Conservation (phyloP, 2,888 invertebrate genomes). For the Heteromurus nitidus region DNA sequence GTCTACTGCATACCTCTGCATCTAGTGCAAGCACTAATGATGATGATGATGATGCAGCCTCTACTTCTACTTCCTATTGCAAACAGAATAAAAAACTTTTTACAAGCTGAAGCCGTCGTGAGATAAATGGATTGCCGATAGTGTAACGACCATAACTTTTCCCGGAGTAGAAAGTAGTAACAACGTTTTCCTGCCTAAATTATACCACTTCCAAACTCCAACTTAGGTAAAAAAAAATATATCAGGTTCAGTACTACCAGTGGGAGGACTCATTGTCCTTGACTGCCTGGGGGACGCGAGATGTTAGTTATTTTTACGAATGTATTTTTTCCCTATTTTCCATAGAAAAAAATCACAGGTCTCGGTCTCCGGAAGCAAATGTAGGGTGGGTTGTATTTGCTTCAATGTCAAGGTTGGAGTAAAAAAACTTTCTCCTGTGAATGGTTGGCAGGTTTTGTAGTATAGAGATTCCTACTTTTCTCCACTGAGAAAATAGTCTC, state of each 20-base stretch:
- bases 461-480: slow-evolving; percentile 18
- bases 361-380: slow-evolving; percentile 7
- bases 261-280: slow-evolving; percentile 43
- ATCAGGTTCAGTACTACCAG: background rate
- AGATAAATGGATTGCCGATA: slow-evolving; percentile 35
- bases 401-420: slow-evolving; percentile 54
- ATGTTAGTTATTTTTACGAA: slow-evolving; percentile 19
- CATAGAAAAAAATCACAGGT: slow-evolving; percentile 28
- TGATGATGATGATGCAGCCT: slow-evolving; percentile 52
- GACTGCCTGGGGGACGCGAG: slow-evolving; percentile 24
- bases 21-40: background rate
- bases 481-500: background rate
- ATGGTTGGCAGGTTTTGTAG: too few species aligned
- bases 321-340: background rate
- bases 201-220: slow-evolving; percentile 11
- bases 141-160: slow-evolving; percentile 37
- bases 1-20: background rate
- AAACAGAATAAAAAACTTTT: slow-evolving; percentile 6
- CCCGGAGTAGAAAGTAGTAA: slow-evolving; percentile 27
- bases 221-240: too few species aligned
- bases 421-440: too few species aligned
- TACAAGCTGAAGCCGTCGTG: slow-evolving; percentile 12
- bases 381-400: slow-evolving; percentile 23
- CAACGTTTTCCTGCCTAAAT: slow-evolving; percentile 2
- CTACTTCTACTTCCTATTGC: slow-evolving; percentile 6